Evolutionary conservation across 2,888 invertebrate genomes (phyloP).

Genomic region (Sympetrum striolatum): DNA sequence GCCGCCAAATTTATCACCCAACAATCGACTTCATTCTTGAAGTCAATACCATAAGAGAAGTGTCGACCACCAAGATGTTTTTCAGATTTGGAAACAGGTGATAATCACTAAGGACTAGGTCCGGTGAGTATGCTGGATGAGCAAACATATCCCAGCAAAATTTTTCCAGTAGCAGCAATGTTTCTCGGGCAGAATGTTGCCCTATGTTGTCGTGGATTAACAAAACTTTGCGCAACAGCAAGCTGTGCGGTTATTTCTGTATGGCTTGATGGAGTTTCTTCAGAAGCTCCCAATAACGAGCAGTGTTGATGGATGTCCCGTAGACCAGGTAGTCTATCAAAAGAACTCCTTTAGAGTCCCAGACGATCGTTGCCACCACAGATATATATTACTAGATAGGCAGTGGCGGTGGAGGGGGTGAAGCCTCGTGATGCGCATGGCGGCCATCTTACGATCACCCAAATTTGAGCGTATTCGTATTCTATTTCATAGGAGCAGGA

Average conservation of each 20-base stretch:
- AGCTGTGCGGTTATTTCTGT: not conserved
- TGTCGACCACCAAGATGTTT: not conserved
- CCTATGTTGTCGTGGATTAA: conserved; percentile 29
- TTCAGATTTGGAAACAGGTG: not conserved
- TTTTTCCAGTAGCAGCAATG: not conserved
- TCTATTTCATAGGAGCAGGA: too few relatives aligned
- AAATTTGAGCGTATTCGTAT: too few relatives aligned
- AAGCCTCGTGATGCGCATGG: too few relatives aligned
- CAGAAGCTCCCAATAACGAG: not conserved
- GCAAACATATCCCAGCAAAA: not conserved
- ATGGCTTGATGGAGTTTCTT: not conserved
- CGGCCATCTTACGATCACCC: too few relatives aligned
- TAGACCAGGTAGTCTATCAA: not conserved
- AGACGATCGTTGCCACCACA: conserved; percentile 50
- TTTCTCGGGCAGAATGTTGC: conserved; percentile 17
- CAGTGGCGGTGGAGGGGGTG: too few relatives aligned
- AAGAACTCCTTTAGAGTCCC: not conserved
- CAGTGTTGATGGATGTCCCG: not conserved
- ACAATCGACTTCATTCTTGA: too few relatives aligned
- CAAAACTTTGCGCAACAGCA: not conserved
- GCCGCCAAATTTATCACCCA: too few relatives aligned
- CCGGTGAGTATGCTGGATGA: not conserved
- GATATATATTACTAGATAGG: too few relatives aligned
- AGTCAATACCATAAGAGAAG: too few relatives aligned
- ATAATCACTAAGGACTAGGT: not conserved